These are phyloP conservation scores for Muscicapa adusta DNA, from an alignment of 2,113 vertebrate species.

Conservation along the genomic window DNA sequence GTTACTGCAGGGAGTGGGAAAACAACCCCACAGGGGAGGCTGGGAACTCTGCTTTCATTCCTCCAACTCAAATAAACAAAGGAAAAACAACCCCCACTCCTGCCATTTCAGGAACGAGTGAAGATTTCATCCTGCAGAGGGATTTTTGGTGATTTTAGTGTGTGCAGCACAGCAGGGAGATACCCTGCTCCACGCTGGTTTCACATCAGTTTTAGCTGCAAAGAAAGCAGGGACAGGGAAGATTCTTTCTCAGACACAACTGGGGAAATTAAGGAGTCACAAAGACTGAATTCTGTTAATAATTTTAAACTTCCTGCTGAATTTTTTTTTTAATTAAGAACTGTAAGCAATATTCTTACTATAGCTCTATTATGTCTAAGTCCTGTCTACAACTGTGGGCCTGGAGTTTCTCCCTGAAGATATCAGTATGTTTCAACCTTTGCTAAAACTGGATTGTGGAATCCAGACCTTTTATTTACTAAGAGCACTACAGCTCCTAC, in stretches of 20 bases:
- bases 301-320: too few species aligned
- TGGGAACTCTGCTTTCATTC: fast-evolving
- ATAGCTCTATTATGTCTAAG: too few species aligned
- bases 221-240: not conserved
- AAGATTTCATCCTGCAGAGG: not conserved
- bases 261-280: not conserved
- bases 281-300: too few species aligned
- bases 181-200: fast-evolving
- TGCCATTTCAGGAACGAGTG: not conserved
- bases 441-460: too few species aligned
- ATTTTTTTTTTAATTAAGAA: not conserved
- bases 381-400: too few species aligned
- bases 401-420: too few species aligned
- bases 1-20: not conserved
- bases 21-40: not conserved
- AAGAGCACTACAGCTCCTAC: too few species aligned
- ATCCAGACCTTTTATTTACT: too few species aligned
- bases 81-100: not conserved
- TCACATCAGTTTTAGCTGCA: fast-evolving
- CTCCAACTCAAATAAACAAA: not conserved
- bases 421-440: too few species aligned
- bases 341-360: too few species aligned
- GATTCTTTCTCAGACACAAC: not conserved
- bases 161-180: not conserved
- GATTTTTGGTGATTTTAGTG: not conserved